Evolutionary conservation across 2,113 vertebrate species (phyloP).

Genomic region (Daphoenositta chrysoptera): DNA sequence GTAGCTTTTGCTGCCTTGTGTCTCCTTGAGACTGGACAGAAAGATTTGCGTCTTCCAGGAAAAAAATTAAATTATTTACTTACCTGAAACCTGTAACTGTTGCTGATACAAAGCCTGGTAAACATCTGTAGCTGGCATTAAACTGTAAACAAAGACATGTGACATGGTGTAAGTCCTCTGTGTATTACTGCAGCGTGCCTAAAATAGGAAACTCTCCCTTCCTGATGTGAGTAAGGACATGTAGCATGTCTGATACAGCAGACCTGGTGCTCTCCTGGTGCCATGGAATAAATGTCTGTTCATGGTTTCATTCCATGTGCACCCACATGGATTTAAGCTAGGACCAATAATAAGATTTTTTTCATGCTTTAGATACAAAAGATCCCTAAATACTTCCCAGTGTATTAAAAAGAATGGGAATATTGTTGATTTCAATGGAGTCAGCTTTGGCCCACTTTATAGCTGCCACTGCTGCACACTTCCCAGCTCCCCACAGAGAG

Average conservation of each 20-base stretch:
- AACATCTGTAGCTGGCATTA: conserved; percentile 52
- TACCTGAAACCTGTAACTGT: conserved; percentile 69
- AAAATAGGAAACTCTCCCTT: neutral
- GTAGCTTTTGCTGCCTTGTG: neutral
- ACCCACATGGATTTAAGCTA: neutral
- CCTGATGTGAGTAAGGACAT: neutral
- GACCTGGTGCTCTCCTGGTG: neutral
- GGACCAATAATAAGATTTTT: neutral
- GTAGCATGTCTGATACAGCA: neutral
- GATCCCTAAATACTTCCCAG: neutral
- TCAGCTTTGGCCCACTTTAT: neutral
- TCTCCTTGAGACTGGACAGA: neutral
- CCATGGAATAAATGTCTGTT: neutral
- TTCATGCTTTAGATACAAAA: neutral
- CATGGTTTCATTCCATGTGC: neutral
- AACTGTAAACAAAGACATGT: conserved; percentile 67
- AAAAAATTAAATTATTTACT: neutral
- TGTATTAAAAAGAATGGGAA: neutral
- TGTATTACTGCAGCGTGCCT: neutral
- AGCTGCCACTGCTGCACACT: neutral
- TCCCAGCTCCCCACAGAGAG: neutral
- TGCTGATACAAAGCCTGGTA: conserved; percentile 66
- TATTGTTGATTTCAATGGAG: neutral
- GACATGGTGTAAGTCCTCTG: neutral
- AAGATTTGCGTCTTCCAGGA: neutral